These are phyloP conservation scores for Vicugna pacos DNA, from an alignment of 2,113 vertebrate genomes.

Conservation along the genomic window DNA sequence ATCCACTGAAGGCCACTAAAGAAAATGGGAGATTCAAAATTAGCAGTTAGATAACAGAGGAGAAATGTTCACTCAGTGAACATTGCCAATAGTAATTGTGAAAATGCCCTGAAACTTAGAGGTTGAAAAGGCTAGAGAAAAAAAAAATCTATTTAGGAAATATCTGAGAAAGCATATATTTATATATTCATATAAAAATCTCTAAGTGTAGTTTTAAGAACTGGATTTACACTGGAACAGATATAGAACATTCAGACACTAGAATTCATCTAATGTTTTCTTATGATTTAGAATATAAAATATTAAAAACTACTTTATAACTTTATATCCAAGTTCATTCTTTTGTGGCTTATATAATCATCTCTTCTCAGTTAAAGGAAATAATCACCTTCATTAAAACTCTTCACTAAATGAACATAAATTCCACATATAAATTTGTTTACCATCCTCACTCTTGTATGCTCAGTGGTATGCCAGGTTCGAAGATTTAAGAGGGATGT, in stretches of 20 bases:
- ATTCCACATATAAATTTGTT: background rate
- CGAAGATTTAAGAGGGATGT: background rate
- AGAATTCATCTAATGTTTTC: background rate
- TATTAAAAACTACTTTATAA: background rate
- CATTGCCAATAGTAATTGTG: background rate
- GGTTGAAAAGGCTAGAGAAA: background rate
- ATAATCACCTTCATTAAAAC: background rate
- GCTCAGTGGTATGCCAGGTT: background rate
- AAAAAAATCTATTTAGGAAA: background rate
- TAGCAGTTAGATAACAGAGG: background rate
- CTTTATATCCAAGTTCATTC: background rate
- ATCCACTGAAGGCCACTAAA: background rate
- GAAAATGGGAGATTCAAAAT: background rate
- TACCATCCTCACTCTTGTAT: background rate
- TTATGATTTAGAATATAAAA: slow-evolving; percentile 13
- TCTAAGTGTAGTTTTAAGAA: background rate
- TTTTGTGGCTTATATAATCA: background rate
- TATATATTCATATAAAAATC: background rate
- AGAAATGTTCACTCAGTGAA: background rate
- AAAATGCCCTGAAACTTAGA: background rate
- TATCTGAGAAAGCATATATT: background rate
- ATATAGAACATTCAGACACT: background rate
- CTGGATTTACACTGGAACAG: background rate
- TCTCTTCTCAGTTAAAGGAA: background rate
- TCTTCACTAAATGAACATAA: background rate